Base-by-base conservation (phyloP, 2,888 invertebrate species). In the Pollenia griseotomentosa region DNA sequence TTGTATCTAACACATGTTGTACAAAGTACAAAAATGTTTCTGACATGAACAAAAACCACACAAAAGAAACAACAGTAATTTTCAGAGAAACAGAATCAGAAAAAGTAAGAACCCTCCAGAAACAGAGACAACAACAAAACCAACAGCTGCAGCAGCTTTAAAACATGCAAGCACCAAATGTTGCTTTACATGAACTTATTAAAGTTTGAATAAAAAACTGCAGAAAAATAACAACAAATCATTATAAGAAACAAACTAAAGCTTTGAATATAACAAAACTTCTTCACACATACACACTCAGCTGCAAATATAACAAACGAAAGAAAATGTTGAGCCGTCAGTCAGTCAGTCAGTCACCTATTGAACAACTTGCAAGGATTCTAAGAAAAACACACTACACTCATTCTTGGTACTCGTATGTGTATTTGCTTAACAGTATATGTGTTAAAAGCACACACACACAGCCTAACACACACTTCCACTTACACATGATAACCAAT, bases 361-460 rank as follows among this genome's bases (percentile, higher is more conserved):
- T 73, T 40, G 80, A 81, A 73, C 51, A 57, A 61, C 80, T 73
- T 53, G 71, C 73, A 73, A 81, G 73, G 73, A 65, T 81, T 55
- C 63, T 16, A 16, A 63, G 12, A 53, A 33, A 33, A 33, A 33
- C 33, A 53, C 44, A 61, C 19, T 12, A 6, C 12, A 51, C n/a
- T 44, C 23, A 71, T 44, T 16, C 70, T 71, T 71, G 68, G 9
- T 71, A 33, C 9, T 12, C 9, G 16, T 23, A 6, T 44, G 42
- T 51, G 42, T 57, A 63, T 65, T 55, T 66, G 23, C 53, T 66
- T 12, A 53, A n/a, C 42, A 65, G 65, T 77, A 16, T 48, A 68
- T 78, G 48, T 70, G 23, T 79, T 40, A 55, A 44, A 68, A 42
- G 48, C 42, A 44, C n/a, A 57, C 48, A 57, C 48, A 16, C n/a